These are phyloP conservation scores for Meriones psammophilus DNA, from an alignment of 2,797 vertebrate species.

Conservation along the genomic window DNA sequence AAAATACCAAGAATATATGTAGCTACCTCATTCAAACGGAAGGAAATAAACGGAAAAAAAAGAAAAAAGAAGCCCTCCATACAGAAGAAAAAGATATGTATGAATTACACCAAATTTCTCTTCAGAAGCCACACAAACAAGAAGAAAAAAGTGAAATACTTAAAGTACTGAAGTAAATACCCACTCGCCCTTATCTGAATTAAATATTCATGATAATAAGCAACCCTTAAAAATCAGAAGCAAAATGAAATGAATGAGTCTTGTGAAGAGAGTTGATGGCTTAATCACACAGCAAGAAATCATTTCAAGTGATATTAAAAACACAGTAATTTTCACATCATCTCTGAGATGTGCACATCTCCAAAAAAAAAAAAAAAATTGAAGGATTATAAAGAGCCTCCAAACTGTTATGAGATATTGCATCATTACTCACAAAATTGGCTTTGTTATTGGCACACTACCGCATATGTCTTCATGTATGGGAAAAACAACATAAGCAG, in stretches of 20 bases:
- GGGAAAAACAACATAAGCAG: background rate
- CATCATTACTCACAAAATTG: background rate
- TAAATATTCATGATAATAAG: conserved; percentile 53
- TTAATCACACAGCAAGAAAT: conserved; percentile 52
- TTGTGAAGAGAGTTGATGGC: conserved; percentile 41
- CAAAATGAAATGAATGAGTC: conserved; percentile 39
- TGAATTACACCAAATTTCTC: background rate
- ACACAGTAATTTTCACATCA: background rate
- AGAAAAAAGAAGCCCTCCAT: background rate
- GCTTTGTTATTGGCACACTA: background rate
- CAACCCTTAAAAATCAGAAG: conserved; percentile 38
- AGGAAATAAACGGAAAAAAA: background rate
- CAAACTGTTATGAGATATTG: background rate
- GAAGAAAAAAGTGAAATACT: background rate
- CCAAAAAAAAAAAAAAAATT: background rate
- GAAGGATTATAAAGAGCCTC: conserved; percentile 20
- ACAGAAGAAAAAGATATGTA: background rate
- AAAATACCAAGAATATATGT: background rate
- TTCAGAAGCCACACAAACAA: background rate
- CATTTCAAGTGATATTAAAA: conserved; percentile 46
- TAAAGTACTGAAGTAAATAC: conserved; percentile 22
- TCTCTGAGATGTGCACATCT: conserved; percentile 42
- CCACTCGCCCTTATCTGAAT: conserved; percentile 2
- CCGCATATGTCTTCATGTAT: background rate
- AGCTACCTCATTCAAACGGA: background rate